phyloP scores from a whole-genome alignment of 2,888 invertebrate species.

The Phlogophora meticulosa region DNA sequence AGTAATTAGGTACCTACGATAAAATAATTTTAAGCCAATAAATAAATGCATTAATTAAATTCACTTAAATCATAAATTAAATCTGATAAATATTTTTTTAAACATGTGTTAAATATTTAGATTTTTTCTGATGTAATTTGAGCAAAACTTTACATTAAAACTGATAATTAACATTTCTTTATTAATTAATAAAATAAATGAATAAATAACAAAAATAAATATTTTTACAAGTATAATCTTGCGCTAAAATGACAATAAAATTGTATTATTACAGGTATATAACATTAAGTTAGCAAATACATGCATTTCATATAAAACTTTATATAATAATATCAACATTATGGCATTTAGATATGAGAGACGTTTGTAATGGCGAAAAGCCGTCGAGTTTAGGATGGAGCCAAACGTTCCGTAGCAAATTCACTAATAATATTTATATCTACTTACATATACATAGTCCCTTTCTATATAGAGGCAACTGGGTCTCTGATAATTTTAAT shows the following conservation, averaged over 20 bases:
- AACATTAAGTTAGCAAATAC: conserved; percentile 48
- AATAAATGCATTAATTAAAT: conserved; percentile 51
- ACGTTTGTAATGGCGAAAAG: conserved; percentile 24
- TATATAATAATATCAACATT: conserved; percentile 64
- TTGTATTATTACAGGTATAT: conserved; percentile 31
- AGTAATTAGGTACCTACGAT: conserved; percentile 2
- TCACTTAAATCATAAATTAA: conserved; percentile 29
- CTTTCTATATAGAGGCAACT: conserved; percentile 24
- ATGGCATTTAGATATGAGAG: conserved; percentile 60
- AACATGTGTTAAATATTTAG: background rate
- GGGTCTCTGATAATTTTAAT: conserved; percentile 8
- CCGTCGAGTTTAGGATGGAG: conserved; percentile 8
- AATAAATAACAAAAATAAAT: conserved; percentile 17
- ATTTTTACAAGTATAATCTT: conserved; percentile 45
- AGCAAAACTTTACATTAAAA: conserved; percentile 60
- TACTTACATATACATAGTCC: conserved; percentile 11
- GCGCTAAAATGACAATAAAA: conserved; percentile 35
- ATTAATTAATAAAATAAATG: conserved; percentile 42
- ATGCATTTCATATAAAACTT: conserved; percentile 59
- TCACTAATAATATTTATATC: conserved; percentile 19
- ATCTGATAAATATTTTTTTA: conserved; percentile 31
- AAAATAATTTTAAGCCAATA: conserved; percentile 32
- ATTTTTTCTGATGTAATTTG: conserved; percentile 42
- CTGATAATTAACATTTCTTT: conserved; percentile 8
- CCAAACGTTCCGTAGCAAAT: conserved; percentile 36